Base-by-base conservation (phyloP, 2,888 invertebrate species). In the Gymnoscelis rufifasciata region DNA sequence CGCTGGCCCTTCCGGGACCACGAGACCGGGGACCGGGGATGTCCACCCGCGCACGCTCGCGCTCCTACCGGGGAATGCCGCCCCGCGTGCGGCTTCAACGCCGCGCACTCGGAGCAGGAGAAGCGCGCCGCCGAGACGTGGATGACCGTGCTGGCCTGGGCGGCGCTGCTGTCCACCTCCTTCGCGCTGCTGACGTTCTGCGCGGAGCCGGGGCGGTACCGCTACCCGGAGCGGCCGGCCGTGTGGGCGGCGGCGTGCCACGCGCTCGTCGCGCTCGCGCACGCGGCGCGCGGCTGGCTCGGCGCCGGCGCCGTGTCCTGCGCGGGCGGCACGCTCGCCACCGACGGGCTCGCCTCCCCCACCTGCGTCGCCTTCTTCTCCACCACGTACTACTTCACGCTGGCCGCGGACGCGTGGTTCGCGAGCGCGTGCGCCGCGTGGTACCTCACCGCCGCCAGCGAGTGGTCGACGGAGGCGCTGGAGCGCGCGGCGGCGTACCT, bases 381-480 rank as follows among this genome's bases (percentile, higher is more conserved):
- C 8, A 82, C 92, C 1, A 90, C 93, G 7, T 94, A 94, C 68
- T 96, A 95, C 82, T 91, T 95, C 67, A 93, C 93, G 24, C 81
- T 95, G 65, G 94, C 95, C 38, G 93, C 93, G 48, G 92, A 93
- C 64, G 91, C 94, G 50, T 96, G 97, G 96, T 96, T 97, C 93
- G 91, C 95, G 1, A 93, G 96, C 60, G 91, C 97, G 40, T 94
- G 95, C 51, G 90, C 96, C 38, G 95, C 96, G 45, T 97, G 97
- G 94, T 95, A 95, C 69, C 89, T 97, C 38, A 95, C 96, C 3
- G 96, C 97, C 0, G 94, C 95, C 33, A 94, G 96, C 71, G 96
- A 97, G 71, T 97, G 97, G 97, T 95, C 96, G 15, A 95, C 95
- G 47, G 97, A 97, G 79, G 96, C 96, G 1, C 90, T 97, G 41